Percentiles rank a stretch among this genome's conserved stretches.
Evolutionary conservation across 2,113 vertebrate species (phyloP).

Genomic region (Struthidea cinerea): DNA sequence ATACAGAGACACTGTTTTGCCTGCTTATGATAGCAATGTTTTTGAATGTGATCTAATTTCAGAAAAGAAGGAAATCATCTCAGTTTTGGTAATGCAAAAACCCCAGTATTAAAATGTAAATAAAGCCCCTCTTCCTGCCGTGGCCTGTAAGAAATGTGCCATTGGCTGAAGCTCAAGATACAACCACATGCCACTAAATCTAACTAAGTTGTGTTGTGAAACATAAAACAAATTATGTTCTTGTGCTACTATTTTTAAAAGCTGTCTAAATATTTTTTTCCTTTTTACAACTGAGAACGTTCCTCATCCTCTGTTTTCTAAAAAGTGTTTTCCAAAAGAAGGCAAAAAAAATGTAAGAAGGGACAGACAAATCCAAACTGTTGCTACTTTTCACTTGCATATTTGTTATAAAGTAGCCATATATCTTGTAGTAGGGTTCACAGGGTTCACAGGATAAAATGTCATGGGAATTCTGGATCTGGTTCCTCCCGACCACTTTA

Average conservation of each 20-base stretch:
- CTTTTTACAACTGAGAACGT: constrained; percentile 1
- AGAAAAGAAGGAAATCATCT: not conserved
- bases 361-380: not conserved
- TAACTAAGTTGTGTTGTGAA: not conserved
- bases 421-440: not conserved
- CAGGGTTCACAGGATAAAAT: too few relatives aligned
- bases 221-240: not conserved
- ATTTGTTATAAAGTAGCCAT: not conserved
- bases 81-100: not conserved
- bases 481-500: not conserved
- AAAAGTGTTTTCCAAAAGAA: not conserved
- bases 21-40: not conserved
- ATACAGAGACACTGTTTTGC: not conserved
- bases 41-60: not conserved
- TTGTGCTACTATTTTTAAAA: constrained; percentile 20
- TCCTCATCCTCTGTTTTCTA: not conserved
- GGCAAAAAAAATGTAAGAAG: not conserved
- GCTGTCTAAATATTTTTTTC: constrained; percentile 38
- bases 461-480: not conserved
- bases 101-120: not conserved
- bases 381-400: not conserved
- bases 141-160: not conserved
- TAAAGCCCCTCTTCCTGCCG: not conserved
- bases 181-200: not conserved
- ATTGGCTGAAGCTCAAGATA: not conserved